phyloP scores from a whole-genome alignment of 2,797 vertebrate species.

The Brachyalestes nurse region DNA sequence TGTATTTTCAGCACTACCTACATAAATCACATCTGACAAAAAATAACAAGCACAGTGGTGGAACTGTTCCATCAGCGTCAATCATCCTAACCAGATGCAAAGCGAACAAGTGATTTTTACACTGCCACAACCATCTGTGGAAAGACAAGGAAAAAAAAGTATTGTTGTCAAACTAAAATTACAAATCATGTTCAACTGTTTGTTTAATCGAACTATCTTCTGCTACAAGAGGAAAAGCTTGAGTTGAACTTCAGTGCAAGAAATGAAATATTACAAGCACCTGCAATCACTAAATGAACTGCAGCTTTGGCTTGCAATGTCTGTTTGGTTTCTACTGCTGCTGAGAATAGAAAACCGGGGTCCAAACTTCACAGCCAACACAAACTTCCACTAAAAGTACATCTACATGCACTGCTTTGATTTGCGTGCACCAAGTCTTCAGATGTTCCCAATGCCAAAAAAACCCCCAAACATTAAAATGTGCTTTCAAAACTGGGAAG shows the following conservation, averaged over 20 bases:
- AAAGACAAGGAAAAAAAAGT: background rate
- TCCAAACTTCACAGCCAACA: constrained; percentile 14
- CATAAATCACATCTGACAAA: constrained; percentile 87
- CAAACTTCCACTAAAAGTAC: constrained; percentile 23
- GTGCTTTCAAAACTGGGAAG: background rate
- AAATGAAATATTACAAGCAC: constrained; percentile 28
- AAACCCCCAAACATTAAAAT: background rate
- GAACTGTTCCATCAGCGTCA: constrained; percentile 87
- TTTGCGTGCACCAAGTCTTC: background rate
- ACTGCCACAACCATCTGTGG: constrained; percentile 38
- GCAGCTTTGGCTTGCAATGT: background rate
- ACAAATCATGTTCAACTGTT: constrained; percentile 12
- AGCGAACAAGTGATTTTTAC: constrained; percentile 77
- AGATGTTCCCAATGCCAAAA: no score
- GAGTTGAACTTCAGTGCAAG: background rate
- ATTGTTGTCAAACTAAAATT: background rate
- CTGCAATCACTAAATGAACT: constrained; percentile 23
- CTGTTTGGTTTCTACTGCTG: constrained; percentile 17
- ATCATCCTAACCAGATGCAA: constrained; percentile 82
- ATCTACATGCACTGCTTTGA: background rate
- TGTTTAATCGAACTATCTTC: background rate
- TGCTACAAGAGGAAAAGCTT: background rate
- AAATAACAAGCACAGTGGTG: constrained; percentile 82
- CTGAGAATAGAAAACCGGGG: background rate
- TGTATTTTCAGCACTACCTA: constrained; percentile 82